These are phyloP conservation scores for Macquaria ambigua DNA, from an alignment of 2,113 vertebrate genomes.

Conservation along the genomic window DNA sequence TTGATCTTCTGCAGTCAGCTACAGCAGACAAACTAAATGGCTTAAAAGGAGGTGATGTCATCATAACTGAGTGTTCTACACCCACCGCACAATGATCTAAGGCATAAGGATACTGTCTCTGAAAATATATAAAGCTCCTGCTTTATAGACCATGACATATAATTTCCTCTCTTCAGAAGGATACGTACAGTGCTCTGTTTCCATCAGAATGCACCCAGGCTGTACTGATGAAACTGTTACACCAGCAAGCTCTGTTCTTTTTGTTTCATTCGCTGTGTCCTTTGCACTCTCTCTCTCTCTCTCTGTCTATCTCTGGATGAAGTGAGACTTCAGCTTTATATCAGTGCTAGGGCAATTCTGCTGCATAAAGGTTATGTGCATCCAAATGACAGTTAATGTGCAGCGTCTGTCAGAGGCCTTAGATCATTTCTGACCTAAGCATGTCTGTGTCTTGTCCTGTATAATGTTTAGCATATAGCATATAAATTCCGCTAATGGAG, in stretches of 20 bases:
- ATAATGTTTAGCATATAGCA: conserved; percentile 14
- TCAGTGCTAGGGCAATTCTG: conserved; percentile 34
- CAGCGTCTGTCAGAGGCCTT: conserved; percentile 30
- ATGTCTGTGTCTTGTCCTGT: conserved; percentile 27
- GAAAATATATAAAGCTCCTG: conserved; percentile 64
- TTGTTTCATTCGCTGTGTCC: conserved; percentile 61
- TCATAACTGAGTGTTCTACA: conserved; percentile 53
- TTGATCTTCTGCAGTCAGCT: conserved; percentile 34
- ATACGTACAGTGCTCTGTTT: conserved; percentile 59
- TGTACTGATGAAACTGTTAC: conserved; percentile 72
- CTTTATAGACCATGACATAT: conserved; percentile 78
- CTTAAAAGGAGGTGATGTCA: conserved; percentile 54
- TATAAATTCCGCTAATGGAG: conserved; percentile 23
- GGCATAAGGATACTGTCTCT: conserved; percentile 65
- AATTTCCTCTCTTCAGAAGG: conserved; percentile 68
- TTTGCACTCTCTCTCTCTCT: conserved; percentile 42
- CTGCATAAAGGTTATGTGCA: conserved; percentile 56
- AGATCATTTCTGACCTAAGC: conserved; percentile 31
- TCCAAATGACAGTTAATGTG: conserved; percentile 50
- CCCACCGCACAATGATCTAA: conserved; percentile 56
- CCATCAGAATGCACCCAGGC: conserved; percentile 71
- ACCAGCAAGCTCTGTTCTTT: conserved; percentile 46
- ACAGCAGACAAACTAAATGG: conserved; percentile 36
- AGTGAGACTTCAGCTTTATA: conserved; percentile 53
- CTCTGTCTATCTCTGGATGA: conserved; percentile 29